Evolutionary conservation across 2,113 vertebrate species (phyloP), one percentile per base, ranked within the genome.

Genomic region (Gallinago jamesoni): DNA sequence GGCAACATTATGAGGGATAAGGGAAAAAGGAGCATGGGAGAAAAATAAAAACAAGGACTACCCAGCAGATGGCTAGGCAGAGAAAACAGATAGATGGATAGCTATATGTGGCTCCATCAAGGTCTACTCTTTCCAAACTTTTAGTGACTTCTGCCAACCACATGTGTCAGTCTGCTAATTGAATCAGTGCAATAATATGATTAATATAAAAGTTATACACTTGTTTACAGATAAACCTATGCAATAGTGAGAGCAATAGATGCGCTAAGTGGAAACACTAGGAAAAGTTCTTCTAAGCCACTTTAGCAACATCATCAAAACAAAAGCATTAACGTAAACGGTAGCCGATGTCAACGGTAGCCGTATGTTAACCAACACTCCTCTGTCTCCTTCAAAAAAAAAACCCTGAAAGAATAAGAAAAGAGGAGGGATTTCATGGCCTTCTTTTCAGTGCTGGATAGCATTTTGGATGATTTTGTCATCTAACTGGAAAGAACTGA

Each of bases 241-340:
- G 5, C 14, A 52, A 21, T 25, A 75, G 28, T 31, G 35, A 73
- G 39, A 14, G 19, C 37, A 80, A 37, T 31, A 86, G 73, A 47
- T 82, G 24, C 37, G 33, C 9, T 56, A 41, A 84, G 27, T 50
- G 33, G 85, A 81, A 94, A 55, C 19, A 21, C 3, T 48, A 21
- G 59, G 7, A 96, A 67, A 87, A 88, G 60, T 92, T 95, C 59
- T 68, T 80, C 75, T 75, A 92, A 93, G 56, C 47, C 64, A 35
- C 43, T 89, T 94, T 33, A 78, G 39, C 19, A 90, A 57, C 31
- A 66, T 50, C 47, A 88, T 53, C 68, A 93, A 90, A 96, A 94
- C 59, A 91, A 95, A 93, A 62, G 78, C 76, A 82, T 96, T 96
- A 93, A 64, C 48, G 24, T 84, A 79, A 78, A 67, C 0, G 0